Base-by-base conservation (phyloP, 1,140 invertebrate genomes). In the Calycopis cecrops region DNA sequence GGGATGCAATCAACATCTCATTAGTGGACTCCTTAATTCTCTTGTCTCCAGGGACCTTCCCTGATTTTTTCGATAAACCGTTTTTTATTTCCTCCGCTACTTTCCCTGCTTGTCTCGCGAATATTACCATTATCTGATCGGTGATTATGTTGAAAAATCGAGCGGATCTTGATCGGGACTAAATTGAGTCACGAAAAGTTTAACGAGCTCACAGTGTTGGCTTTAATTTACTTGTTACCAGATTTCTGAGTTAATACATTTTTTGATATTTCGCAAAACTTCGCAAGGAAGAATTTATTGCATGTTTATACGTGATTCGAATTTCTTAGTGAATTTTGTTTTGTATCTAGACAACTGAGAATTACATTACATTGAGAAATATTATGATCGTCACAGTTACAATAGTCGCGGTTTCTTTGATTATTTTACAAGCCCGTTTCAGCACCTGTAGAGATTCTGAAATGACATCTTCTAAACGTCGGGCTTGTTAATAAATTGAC, bases 1-100 rank as follows among this genome's bases (percentile, higher is more conserved):
- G 64, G 6, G 21, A 71, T 67, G 73, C 76, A 81, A 84, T 84
- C 78, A 84, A 78, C 80, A 81, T 84, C 76, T 81, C 75, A 84
- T 84, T 83, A 83, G 74, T 51, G 70, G 65, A 68, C 58, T 71
- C 68, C 70, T 78, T 79, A 79, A 79, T 79, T 79, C 75, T 57
- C 58, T 69, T 73, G 65, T 62, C 73, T 55, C 12, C 40, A 7
- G 40, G 40, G 40, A 44, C 40, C n/a, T n/a, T 62, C 44, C 50
- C 63, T 71, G 75, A 76, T 75, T 76, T 67, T 58, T 71, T 74
- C 73, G 73, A 78, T 78, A 81, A 81, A 76, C 66, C 71, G 69
- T 73, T 79, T 75, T 73, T 73, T 69, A 71, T 69, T 69, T 65
- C 59, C 67, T 69, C 56, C 21, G 21, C 21, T 28, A 28, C 21